These are phyloP conservation scores for Hofmannophila pseudospretella DNA, from an alignment of 2,888 invertebrate species.

Conservation along the genomic window DNA sequence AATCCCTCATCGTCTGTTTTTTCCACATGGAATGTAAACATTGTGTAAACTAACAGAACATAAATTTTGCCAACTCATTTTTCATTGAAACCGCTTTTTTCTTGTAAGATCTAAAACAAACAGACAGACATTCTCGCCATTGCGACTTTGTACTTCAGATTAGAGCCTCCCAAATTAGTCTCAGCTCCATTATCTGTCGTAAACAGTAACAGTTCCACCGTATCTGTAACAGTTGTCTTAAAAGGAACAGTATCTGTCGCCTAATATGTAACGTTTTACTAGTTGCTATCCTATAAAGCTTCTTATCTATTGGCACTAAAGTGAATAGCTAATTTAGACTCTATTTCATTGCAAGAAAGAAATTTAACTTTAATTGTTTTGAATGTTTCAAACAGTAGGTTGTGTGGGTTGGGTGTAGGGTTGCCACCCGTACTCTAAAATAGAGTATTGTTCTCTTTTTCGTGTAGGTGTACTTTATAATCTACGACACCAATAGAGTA, in stretches of 20 bases:
- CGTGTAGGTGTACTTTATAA: too few relatives aligned
- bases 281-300: background rate
- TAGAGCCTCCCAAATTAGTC: conserved; percentile 1
- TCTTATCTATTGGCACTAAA: background rate
- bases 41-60: too few relatives aligned
- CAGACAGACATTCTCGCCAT: too few relatives aligned
- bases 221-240: background rate
- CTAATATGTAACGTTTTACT: conserved; percentile 1
- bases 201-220: background rate
- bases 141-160: background rate
- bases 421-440: too few relatives aligned
- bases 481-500: too few relatives aligned
- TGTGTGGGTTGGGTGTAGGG: too few relatives aligned
- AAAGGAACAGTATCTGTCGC: background rate
- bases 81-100: too few relatives aligned
- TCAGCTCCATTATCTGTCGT: background rate
- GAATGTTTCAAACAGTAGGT: background rate
- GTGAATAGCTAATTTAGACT: background rate
- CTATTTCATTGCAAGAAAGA: background rate
- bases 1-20: too few relatives aligned
- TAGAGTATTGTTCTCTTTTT: too few relatives aligned
- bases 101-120: too few relatives aligned
- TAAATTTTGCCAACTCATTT: too few relatives aligned
- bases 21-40: too few relatives aligned
- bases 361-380: background rate